These are phyloP conservation scores for Trichonephila clavata DNA, from an alignment of 1,140 invertebrate genomes.

Conservation along the genomic window DNA sequence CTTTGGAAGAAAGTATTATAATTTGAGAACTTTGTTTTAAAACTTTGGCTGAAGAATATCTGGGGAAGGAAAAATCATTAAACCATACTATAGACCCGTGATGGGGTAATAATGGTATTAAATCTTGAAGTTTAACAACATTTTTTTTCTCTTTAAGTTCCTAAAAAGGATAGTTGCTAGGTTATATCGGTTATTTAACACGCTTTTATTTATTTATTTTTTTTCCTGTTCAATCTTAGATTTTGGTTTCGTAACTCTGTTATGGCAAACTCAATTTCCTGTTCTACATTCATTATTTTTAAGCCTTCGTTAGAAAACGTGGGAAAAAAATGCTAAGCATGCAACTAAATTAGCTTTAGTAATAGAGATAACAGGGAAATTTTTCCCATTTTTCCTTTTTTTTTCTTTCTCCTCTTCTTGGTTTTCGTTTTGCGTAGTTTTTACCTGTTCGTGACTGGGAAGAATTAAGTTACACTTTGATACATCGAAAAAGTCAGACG, in stretches of 20 bases:
- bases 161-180: conserved; percentile 14
- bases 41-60: conserved; percentile 55
- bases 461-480: not conserved
- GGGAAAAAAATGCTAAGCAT: not conserved
- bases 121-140: conserved; percentile 29
- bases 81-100: conserved; percentile 51
- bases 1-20: conserved; percentile 66
- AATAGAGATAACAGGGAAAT: conserved; percentile 19
- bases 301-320: conserved; percentile 32
- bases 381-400: not conserved
- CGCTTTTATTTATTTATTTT: not conserved
- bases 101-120: conserved; percentile 60
- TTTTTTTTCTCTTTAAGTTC: conserved; percentile 3
- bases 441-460: not conserved
- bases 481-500: not conserved
- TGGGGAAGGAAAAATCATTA: conserved; percentile 62
- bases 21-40: conserved; percentile 66
- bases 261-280: not conserved
- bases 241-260: not conserved
- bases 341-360: conserved; percentile 9
- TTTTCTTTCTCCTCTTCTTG: not conserved
- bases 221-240: not conserved
- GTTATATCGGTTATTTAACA: conserved; percentile 24
- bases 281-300: conserved; percentile 57
- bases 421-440: not conserved